Evolutionary conservation across 2,797 vertebrate genomes (phyloP), one percentile per base, ranked within the genome.

Genomic region (Micropoecilia bifurca): DNA sequence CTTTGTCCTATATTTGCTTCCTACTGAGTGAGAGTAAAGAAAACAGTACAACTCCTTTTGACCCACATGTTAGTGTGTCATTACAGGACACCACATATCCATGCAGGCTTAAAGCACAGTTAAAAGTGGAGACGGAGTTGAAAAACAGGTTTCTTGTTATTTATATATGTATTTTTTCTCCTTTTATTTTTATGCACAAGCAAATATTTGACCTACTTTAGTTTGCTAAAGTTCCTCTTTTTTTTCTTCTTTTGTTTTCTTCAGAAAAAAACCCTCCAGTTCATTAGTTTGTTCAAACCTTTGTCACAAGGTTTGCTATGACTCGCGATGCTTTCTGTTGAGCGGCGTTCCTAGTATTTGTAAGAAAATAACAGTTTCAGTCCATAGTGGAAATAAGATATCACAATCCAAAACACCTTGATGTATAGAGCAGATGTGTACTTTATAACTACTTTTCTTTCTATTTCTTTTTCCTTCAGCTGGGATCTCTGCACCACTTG

Each of bases 1-100:
- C 81, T 83, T 85, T 89, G 77, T 33, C 80, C 81, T 39, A 80
- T 36, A 86, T 89, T 79, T 80, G 25, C 25, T 85, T 82, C 75
- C 20, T 48, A 30, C 48, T 61, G 1, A 83, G 45, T 81, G 46
- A 47, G 63, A 79, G 25, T 53, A 53, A 68, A 80, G 59, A n/a
- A 74, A 81, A 69, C 59, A 20, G 59, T 28, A 33, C 39, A 77
- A 76, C 61, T 59, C 33, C 55, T 71, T 53, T 2, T 74, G 61
- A 78, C 81, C 73, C 73, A 83, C 43, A 71, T 47, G 30, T 78
- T 39, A 12, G 22, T 73, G 55, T 80, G 81, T 80, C 71, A 55
- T 68, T 59, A 71, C 80, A 61, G 76, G 83, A 74, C 73, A 75
- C 33, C 57, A 33, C 55, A 61, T 43, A 81, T 22, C 53, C 43